phyloP scores from a whole-genome alignment of 2,888 invertebrate species.

The Myopa testacea region DNA sequence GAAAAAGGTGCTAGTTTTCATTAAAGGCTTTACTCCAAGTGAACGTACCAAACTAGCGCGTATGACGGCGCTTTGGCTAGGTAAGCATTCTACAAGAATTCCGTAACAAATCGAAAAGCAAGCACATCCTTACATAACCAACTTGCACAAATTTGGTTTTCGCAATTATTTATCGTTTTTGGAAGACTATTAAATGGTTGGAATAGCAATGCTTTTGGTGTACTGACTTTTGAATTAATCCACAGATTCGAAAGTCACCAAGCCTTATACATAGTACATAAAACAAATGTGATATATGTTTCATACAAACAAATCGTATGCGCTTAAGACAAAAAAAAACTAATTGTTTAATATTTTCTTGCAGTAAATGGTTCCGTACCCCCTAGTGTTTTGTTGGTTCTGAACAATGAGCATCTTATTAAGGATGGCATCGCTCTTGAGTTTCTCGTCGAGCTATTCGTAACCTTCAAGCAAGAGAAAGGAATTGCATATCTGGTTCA shows the following conservation, averaged over 20 bases:
- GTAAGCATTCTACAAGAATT: slow-evolving; percentile 62
- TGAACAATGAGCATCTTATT: slow-evolving; percentile 92
- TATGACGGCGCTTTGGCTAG: slow-evolving; percentile 94
- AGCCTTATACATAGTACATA: slow-evolving; percentile 58
- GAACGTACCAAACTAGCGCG: slow-evolving; percentile 93
- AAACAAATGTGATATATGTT: not conserved
- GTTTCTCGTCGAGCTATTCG: slow-evolving; percentile 92
- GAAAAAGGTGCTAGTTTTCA: slow-evolving; percentile 94
- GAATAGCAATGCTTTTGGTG: slow-evolving; percentile 60
- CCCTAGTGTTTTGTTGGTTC: slow-evolving; percentile 86
- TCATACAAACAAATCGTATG: not conserved
- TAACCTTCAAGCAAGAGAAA: slow-evolving; percentile 90
- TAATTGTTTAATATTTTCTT: slow-evolving; percentile 34
- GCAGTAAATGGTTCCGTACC: slow-evolving; percentile 88
- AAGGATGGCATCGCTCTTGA: slow-evolving; percentile 95
- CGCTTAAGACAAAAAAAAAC: too few relatives aligned
- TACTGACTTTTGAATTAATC: slow-evolving; percentile 64
- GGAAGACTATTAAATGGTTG: slow-evolving; percentile 52
- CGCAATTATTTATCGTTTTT: slow-evolving; percentile 41
- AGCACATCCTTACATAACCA: slow-evolving; percentile 29
- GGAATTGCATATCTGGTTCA: slow-evolving; percentile 88
- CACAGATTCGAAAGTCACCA: slow-evolving; percentile 61
- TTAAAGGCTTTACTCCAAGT: slow-evolving; percentile 91
- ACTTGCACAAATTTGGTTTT: slow-evolving; percentile 48
- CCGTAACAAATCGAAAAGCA: too few relatives aligned